phyloP scores from a whole-genome alignment of 2,888 invertebrate species.

The Hirtodrosophila histrioides region DNA sequence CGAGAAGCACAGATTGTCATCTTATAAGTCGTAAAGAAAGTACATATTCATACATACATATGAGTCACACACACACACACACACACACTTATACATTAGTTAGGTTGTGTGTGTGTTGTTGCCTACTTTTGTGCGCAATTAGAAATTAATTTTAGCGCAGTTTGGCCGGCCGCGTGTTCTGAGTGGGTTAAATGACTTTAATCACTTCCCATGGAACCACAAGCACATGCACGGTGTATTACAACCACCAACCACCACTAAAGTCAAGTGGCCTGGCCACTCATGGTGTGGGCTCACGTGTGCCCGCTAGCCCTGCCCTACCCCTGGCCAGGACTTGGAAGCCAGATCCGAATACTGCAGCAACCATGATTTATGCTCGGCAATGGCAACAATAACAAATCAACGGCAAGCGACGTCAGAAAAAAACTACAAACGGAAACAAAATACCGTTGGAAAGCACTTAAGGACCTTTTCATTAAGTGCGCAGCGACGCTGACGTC shows the following conservation, averaged over 20 bases:
- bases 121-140: slow-evolving; percentile 76
- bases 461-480: slow-evolving; percentile 82
- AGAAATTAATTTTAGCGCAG: slow-evolving; percentile 76
- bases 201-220: slow-evolving; percentile 74
- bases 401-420: slow-evolving; percentile 60
- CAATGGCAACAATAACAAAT: slow-evolving; percentile 77
- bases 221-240: slow-evolving; percentile 9
- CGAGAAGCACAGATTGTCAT: too few species aligned
- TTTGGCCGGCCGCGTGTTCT: slow-evolving; percentile 43
- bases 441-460: slow-evolving; percentile 83
- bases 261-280: slow-evolving; percentile 56
- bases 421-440: slow-evolving; percentile 81
- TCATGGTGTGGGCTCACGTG: slow-evolving; percentile 65
- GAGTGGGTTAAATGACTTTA: slow-evolving; percentile 82
- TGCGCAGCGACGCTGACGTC: slow-evolving; percentile 44
- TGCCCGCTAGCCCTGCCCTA: slow-evolving; percentile 6
- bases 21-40: too few species aligned
- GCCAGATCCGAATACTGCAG: slow-evolving; percentile 16
- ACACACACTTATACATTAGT: neutral
- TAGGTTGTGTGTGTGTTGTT: slow-evolving; percentile 33
- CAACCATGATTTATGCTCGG: slow-evolving; percentile 78
- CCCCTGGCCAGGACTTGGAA: slow-evolving; percentile 2
- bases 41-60: neutral
- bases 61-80: neutral
- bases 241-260: slow-evolving; percentile 14